phyloP scores from a whole-genome alignment of 2,888 invertebrate species.

The Epirrhoe tristata region DNA sequence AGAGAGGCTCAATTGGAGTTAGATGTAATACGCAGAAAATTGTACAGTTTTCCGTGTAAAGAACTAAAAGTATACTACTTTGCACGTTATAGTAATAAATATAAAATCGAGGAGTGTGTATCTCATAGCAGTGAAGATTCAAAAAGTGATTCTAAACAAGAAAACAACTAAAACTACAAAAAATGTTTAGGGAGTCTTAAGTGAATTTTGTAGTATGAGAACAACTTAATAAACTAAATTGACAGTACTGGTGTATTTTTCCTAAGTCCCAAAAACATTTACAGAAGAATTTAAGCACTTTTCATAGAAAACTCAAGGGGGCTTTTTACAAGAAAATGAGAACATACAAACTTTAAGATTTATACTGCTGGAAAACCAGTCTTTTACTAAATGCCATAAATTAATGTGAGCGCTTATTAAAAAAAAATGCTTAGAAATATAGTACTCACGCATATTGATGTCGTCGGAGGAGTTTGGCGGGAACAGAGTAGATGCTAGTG shows the following conservation, averaged over 20 bases:
- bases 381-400: no score
- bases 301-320: no score
- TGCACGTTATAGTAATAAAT: not conserved
- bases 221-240: not conserved
- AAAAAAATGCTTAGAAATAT: not conserved
- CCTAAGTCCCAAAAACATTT: no score
- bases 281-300: no score
- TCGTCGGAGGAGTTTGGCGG: slow-evolving; percentile 85
- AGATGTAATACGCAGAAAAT: not conserved
- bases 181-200: not conserved
- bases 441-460: slow-evolving; percentile 75
- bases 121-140: not conserved
- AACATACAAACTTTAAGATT: no score
- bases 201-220: not conserved
- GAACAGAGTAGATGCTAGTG: slow-evolving; percentile 94
- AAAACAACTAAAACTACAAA: not conserved
- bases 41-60: not conserved
- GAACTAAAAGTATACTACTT: not conserved
- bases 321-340: no score
- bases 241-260: not conserved
- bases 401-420: not conserved
- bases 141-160: not conserved
- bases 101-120: not conserved
- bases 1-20: not conserved
- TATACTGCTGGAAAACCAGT: no score